Evolutionary conservation across 2,113 vertebrate genomes (phyloP).

Genomic region (Brachionichthys hirsutus): DNA sequence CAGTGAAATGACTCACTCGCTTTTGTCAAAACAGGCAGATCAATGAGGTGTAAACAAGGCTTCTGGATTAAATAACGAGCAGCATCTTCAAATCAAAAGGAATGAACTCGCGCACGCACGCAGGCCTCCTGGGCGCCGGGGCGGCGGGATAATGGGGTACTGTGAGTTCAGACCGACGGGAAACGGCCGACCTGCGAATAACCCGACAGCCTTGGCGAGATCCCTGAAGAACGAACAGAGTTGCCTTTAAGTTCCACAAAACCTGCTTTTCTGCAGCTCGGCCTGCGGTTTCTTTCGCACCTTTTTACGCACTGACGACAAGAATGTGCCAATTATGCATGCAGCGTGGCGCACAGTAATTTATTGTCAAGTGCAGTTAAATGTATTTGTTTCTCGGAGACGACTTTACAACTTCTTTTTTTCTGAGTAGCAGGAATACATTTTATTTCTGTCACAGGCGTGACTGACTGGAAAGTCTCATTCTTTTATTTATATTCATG

Average conservation of each 20-base stretch:
- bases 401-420: constrained; percentile 7
- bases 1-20: constrained; percentile 22
- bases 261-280: constrained; percentile 62
- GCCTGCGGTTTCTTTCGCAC: constrained; percentile 72
- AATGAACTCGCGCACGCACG: neutral
- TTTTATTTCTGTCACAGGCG: too few relatives aligned
- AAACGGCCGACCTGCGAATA: constrained; percentile 76
- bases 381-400: constrained; percentile 37
- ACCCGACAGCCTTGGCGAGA: constrained; percentile 77
- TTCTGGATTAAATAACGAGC: constrained; percentile 21
- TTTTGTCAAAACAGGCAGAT: constrained; percentile 28
- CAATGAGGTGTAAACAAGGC: constrained; percentile 35
- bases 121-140: constrained; percentile 14
- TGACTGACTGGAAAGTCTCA: too few relatives aligned
- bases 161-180: constrained; percentile 63
- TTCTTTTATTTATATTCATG: too few relatives aligned
- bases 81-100: neutral
- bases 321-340: constrained; percentile 58
- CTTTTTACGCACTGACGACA: constrained; percentile 54
- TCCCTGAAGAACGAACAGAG: constrained; percentile 75
- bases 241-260: constrained; percentile 74
- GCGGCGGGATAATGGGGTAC: constrained; percentile 60
- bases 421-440: neutral
- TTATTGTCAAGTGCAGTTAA: constrained; percentile 43
- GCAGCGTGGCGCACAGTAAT: constrained; percentile 44